Conservation (phyloP, 2,888 invertebrate species). For the Rhodophaea formosa region DNA sequence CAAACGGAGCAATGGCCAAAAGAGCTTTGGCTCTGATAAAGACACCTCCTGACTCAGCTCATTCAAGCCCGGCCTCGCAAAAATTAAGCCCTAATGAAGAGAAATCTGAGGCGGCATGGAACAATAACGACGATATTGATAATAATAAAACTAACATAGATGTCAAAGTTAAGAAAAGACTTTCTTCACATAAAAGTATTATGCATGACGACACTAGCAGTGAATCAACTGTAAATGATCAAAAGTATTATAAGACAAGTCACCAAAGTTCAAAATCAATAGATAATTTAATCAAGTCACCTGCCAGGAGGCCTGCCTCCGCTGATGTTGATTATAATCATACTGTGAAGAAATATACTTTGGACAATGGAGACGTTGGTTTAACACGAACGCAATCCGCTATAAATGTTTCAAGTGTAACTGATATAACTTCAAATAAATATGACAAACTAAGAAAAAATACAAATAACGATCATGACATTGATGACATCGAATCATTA, state of each 20-base stretch:
- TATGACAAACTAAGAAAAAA: conserved; percentile 21
- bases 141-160: conserved; percentile 14
- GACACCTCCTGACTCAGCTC: conserved; percentile 58
- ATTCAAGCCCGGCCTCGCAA: conserved; percentile 44
- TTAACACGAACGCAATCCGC: conserved; percentile 50
- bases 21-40: conserved; percentile 54
- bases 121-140: conserved; percentile 20
- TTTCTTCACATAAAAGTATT: conserved; percentile 22
- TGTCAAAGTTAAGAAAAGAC: conserved; percentile 22
- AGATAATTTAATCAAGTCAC: conserved; percentile 62
- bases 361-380: conserved; percentile 36
- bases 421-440: conserved; percentile 26
- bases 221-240: conserved; percentile 43
- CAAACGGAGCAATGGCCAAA: conserved; percentile 49
- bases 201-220: conserved; percentile 36
- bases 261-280: conserved; percentile 51
- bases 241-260: conserved; percentile 40
- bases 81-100: conserved; percentile 30
- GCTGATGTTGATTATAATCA: conserved; percentile 44
- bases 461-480: conserved; percentile 40
- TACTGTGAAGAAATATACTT: conserved; percentile 38
- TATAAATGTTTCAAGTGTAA: conserved; percentile 35
- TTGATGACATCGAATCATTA: conserved; percentile 51
- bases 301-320: conserved; percentile 58
- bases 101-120: conserved; percentile 5